Evolutionary conservation across 2,797 vertebrate genomes (phyloP), one percentile per base, ranked within the genome.

Genomic region (Clarias fuscus): DNA sequence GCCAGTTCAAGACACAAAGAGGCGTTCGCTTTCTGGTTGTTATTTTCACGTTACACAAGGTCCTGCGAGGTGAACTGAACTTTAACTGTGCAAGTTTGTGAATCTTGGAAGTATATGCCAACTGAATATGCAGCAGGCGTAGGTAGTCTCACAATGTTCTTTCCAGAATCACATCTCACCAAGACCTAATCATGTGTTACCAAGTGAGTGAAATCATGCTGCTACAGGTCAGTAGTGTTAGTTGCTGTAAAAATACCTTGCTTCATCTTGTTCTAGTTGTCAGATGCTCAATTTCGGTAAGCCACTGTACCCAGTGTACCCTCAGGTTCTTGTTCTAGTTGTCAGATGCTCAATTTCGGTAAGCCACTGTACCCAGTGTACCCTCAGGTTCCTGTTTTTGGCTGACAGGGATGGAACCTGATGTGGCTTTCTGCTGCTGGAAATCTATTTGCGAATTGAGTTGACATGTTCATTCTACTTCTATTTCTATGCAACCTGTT

Each of bases 151-250:
- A 58, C 53, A 13, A 78, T 59, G 17, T 79, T 37, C 56, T 37
- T 77, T 77, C 15, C 48, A 56, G 75, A 22, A 37, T 61, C 56
- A 22, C 18, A 24, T 37, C 20, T 24, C 56, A 81, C 24, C 20
- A 67, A 14, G 37, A 81, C 7, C n/a, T 37, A 24, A 40, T 62
- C 14, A 64, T 67, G 56, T 59, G 56, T 77, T 77, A 77, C 7
- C 27, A 77, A 7, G 61, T 81, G 24, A 65, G 65, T n/a, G 5
- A 81, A 81, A 33, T 61, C 58, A 80, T 80, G 33, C 20, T 40
- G 18, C 33, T n/a, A 62, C 53, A 40, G 58, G 58, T 80, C 77
- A 80, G 14, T 7, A 37, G 30, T 40, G 77, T 6, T 20, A 62
- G 27, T 75, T 53, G 40, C 15, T 75, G 43, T 37, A 75, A 75